phyloP scores from a whole-genome alignment of 2,113 vertebrate genomes.

The Platycercus adscitus region DNA sequence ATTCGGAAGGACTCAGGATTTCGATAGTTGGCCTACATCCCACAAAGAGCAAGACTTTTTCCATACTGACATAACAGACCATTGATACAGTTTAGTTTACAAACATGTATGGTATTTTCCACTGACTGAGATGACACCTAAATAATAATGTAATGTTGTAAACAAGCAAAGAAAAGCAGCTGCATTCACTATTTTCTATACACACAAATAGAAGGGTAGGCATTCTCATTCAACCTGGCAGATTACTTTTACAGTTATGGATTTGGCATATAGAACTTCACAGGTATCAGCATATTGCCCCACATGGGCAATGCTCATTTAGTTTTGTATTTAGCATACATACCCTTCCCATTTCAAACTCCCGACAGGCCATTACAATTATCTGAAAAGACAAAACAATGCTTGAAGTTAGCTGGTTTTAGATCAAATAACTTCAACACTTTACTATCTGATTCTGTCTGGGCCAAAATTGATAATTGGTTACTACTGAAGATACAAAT shows the following conservation, averaged over 20 bases:
- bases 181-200: not conserved
- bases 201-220: not conserved
- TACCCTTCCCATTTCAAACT: conserved; percentile 99
- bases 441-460: not conserved
- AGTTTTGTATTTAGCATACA: conserved; percentile 49
- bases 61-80: not conserved
- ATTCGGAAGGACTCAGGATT: not conserved
- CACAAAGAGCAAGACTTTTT: not conserved
- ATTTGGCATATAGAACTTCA: not conserved
- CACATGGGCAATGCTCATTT: not conserved
- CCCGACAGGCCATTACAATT: conserved; percentile 98
- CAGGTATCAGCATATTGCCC: not conserved
- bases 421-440: not conserved
- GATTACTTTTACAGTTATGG: not conserved
- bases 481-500: not conserved
- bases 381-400: conserved; percentile 78
- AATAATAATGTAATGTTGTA: not conserved
- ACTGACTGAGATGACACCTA: not conserved
- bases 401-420: not conserved
- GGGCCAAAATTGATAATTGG: not conserved
- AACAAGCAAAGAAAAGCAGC: not conserved
- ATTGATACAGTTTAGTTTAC: not conserved
- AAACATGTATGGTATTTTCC: not conserved
- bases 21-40: not conserved
- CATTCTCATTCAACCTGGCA: not conserved